Conservation (phyloP, 2,888 invertebrate species). For the Rhagonycha fulva region DNA sequence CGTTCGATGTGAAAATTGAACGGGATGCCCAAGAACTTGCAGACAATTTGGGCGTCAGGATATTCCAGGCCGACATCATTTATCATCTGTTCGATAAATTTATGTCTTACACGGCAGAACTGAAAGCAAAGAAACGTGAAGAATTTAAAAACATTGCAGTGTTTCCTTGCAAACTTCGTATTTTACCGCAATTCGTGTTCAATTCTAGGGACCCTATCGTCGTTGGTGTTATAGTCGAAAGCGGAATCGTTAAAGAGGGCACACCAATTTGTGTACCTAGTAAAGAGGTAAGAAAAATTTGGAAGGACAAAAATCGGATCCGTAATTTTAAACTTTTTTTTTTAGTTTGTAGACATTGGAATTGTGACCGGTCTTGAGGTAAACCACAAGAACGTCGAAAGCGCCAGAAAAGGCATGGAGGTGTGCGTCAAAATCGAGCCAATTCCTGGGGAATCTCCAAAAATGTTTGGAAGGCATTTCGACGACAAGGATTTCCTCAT, state of each 20-base stretch:
- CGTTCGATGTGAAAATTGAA: slow-evolving; percentile 99
- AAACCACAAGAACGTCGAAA: slow-evolving; percentile 93
- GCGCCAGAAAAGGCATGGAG: slow-evolving; percentile 94
- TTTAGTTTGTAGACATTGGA: slow-evolving; percentile 92
- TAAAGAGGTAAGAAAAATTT: slow-evolving; percentile 75
- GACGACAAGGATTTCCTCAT: slow-evolving; percentile 93
- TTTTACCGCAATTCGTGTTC: slow-evolving; percentile 89
- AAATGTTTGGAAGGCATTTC: slow-evolving; percentile 98
- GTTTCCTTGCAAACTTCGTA: slow-evolving; percentile 93
- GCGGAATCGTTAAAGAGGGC: slow-evolving; percentile 92
- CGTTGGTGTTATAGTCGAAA: slow-evolving; percentile 93
- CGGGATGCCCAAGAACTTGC: slow-evolving; percentile 98
- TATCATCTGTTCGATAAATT: slow-evolving; percentile 99
- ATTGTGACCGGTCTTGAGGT: slow-evolving; percentile 92
- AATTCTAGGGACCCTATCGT: slow-evolving; percentile 99
- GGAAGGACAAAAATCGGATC: neutral
- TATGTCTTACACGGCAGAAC: slow-evolving; percentile 87
- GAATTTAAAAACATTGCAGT: slow-evolving; percentile 97
- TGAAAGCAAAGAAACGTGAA: slow-evolving; percentile 88
- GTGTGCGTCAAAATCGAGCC: slow-evolving; percentile 97
- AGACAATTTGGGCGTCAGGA: slow-evolving; percentile 89
- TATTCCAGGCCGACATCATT: slow-evolving; percentile 99
- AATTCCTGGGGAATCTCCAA: slow-evolving; percentile 96
- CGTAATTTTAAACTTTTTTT: slow-evolving; percentile 36
- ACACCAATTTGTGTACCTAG: slow-evolving; percentile 97